phyloP scores from a whole-genome alignment of 2,888 invertebrate species.

The Malthinus flaveolus region DNA sequence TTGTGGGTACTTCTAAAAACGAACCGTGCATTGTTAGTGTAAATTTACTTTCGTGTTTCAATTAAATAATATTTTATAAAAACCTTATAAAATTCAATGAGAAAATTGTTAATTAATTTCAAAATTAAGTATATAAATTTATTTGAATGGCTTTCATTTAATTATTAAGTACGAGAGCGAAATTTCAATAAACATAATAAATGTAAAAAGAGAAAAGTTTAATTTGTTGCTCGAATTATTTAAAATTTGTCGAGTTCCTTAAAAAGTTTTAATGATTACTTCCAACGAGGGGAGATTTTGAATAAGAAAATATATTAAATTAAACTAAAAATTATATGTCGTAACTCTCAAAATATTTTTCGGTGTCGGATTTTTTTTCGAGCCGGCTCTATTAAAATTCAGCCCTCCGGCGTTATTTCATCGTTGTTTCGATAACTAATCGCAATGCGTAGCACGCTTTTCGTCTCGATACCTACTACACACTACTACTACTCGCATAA shows the following conservation, averaged over 20 bases:
- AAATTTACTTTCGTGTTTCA: too few relatives aligned
- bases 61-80: too few relatives aligned
- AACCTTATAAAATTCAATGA: too few relatives aligned
- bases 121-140: too few relatives aligned
- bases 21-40: too few relatives aligned
- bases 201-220: neutral
- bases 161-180: too few relatives aligned
- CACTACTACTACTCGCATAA: slow-evolving; percentile 14
- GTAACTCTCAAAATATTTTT: neutral
- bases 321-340: neutral
- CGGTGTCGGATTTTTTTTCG: neutral
- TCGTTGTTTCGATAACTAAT: slow-evolving; percentile 8
- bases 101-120: too few relatives aligned
- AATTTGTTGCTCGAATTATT: neutral
- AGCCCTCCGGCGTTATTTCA: slow-evolving; percentile 1
- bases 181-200: too few relatives aligned
- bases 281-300: neutral
- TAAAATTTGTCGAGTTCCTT: neutral
- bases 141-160: too few relatives aligned
- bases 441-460: slow-evolving; percentile 8
- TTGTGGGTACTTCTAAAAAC: too few relatives aligned
- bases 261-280: neutral
- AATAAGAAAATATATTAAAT: neutral
- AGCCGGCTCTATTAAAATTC: slow-evolving; percentile 1
- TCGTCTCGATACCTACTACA: neutral